Percentiles rank a stretch among this genome's conserved stretches.
phyloP scores from a whole-genome alignment of 1,140 invertebrate genomes.

The Xylocopa sonorina region DNA sequence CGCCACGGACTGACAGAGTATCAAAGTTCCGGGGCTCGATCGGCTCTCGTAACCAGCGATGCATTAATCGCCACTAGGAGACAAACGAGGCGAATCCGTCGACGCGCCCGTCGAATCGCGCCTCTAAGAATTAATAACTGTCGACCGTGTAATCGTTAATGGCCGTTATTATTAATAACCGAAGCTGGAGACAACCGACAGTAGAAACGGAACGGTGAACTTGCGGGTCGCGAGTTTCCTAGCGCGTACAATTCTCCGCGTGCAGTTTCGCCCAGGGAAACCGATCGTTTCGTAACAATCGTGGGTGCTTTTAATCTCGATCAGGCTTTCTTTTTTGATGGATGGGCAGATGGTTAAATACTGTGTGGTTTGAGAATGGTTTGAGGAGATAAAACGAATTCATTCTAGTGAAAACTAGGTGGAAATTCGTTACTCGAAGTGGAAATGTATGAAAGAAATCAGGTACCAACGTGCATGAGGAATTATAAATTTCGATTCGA shows the following conservation, averaged over 20 bases:
- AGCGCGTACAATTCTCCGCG: not conserved
- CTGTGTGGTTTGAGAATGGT: too few relatives aligned
- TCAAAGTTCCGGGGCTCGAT: slow-evolving; percentile 29
- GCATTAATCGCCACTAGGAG: slow-evolving; percentile 50
- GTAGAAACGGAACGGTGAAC: not conserved
- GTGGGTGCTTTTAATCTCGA: too few relatives aligned
- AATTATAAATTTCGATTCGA: too few relatives aligned
- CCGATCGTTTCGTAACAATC: too few relatives aligned
- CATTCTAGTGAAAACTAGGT: too few relatives aligned
- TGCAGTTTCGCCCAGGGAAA: too few relatives aligned
- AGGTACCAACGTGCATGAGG: too few relatives aligned
- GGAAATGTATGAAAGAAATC: too few relatives aligned
- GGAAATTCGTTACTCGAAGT: too few relatives aligned
- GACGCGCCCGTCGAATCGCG: slow-evolving; percentile 43
- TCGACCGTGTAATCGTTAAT: slow-evolving; percentile 50
- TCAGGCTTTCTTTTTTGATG: too few relatives aligned
- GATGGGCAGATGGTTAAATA: too few relatives aligned
- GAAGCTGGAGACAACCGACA: not conserved
- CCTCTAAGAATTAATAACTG: slow-evolving; percentile 57
- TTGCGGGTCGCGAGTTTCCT: not conserved
- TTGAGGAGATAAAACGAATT: too few relatives aligned
- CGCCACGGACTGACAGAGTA: slow-evolving; percentile 22
- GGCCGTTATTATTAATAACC: slow-evolving; percentile 52
- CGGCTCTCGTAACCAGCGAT: slow-evolving; percentile 32
- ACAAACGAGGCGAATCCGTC: slow-evolving; percentile 52